phyloP scores from a whole-genome alignment of 2,797 vertebrate species.

The Onychomys arenicola region DNA sequence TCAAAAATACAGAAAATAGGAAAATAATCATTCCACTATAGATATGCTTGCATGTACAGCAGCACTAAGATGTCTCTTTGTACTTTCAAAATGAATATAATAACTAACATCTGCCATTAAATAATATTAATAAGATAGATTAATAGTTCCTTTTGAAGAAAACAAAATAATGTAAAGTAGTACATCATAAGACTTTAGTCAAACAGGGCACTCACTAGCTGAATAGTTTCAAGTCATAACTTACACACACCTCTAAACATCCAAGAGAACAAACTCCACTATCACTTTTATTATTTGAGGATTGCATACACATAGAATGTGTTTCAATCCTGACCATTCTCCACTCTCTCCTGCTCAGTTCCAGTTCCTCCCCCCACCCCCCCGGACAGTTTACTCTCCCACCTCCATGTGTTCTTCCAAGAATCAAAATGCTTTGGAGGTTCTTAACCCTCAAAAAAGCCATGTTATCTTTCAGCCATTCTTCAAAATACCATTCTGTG shows the following conservation, averaged over 20 bases:
- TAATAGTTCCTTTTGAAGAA: neutral
- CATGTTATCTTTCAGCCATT: neutral
- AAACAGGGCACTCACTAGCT: neutral
- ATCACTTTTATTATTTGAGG: neutral
- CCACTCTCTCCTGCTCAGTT: neutral
- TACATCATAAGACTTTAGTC: conserved; percentile 21
- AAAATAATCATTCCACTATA: neutral
- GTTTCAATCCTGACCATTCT: neutral
- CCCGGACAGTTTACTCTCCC: neutral
- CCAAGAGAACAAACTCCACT: neutral
- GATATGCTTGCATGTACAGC: neutral
- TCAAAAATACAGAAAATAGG: neutral
- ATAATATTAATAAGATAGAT: neutral
- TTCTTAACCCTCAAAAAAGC: neutral
- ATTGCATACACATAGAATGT: neutral
- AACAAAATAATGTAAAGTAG: neutral
- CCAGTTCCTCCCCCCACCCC: neutral
- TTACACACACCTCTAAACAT: neutral
- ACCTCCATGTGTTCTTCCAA: neutral
- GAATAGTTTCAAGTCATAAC: neutral
- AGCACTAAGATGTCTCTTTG: neutral
- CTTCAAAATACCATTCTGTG: neutral
- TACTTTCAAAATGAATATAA: neutral
- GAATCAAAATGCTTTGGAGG: neutral
- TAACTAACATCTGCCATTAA: neutral